These are phyloP conservation scores for Ciona savignyi DNA, from an alignment of 23 tunicate genomes.

Conservation along the genomic window DNA sequence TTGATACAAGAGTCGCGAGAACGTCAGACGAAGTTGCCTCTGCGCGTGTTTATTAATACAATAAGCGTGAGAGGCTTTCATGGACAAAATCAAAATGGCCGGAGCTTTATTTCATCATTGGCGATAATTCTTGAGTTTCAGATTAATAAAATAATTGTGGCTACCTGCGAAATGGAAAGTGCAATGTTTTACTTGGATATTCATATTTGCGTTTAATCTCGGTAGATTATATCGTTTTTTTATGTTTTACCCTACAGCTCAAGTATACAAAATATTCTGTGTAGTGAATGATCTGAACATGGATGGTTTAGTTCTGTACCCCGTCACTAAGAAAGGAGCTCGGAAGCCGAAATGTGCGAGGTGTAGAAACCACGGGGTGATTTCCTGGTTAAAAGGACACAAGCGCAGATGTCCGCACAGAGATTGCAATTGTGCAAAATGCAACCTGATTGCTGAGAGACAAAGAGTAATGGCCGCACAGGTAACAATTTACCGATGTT, in stretches of 20 bases:
- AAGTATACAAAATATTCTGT: background rate
- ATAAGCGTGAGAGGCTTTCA: background rate
- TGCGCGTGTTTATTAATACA: background rate
- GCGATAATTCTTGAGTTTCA: no score
- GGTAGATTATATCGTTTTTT: no score
- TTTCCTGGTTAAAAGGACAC: slow-evolving; percentile 97
- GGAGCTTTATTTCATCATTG: no score
- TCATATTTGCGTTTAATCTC: background rate
- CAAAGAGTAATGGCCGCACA: slow-evolving; percentile 98
- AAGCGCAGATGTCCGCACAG: slow-evolving; percentile 78
- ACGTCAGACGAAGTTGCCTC: background rate
- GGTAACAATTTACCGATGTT: slow-evolving; percentile 54
- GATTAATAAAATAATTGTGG: no score
- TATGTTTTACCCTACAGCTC: background rate
- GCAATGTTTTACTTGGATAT: no score
- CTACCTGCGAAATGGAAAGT: no score
- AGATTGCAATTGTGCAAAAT: slow-evolving; percentile 89
- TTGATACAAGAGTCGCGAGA: background rate
- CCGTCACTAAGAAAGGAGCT: slow-evolving; percentile 85
- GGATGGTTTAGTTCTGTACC: slow-evolving; percentile 64
- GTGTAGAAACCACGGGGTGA: slow-evolving; percentile 95
- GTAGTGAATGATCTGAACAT: background rate
- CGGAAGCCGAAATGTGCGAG: slow-evolving; percentile 98
- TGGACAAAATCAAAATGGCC: background rate
- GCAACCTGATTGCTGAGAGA: slow-evolving; percentile 87